phyloP scores from a whole-genome alignment of 2,888 invertebrate genomes.

The Pasiphila rectangulata region DNA sequence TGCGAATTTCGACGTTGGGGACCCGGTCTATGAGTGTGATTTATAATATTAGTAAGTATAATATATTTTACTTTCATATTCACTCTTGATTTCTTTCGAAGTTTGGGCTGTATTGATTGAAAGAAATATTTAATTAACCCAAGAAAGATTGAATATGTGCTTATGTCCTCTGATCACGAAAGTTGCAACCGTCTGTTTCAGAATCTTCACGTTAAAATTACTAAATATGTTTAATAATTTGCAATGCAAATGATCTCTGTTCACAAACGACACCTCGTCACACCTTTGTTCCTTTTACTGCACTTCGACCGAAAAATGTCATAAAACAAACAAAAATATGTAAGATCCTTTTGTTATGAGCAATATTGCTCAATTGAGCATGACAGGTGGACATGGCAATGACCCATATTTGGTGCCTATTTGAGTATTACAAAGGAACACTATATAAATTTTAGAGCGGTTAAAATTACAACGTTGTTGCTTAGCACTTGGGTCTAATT shows the following conservation, averaged over 20 bases:
- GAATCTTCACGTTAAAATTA: constrained; percentile 3
- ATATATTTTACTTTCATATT: too few relatives aligned
- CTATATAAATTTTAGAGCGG: neutral
- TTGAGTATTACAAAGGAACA: neutral
- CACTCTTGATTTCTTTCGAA: too few relatives aligned
- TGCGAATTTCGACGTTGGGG: too few relatives aligned
- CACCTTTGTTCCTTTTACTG: constrained; percentile 7
- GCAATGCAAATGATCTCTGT: constrained; percentile 1
- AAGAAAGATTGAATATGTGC: too few relatives aligned
- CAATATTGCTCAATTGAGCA: neutral
- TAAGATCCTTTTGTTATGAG: constrained; percentile 5
- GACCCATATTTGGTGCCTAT: constrained; percentile 2
- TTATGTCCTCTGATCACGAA: too few relatives aligned
- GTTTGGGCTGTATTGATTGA: too few relatives aligned
- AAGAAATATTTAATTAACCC: too few relatives aligned
- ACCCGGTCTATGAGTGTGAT: too few relatives aligned
- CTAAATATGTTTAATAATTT: constrained; percentile 5
- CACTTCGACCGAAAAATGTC: constrained; percentile 18
- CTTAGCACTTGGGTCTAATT: neutral
- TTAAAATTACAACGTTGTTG: neutral
- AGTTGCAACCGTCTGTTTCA: too few relatives aligned
- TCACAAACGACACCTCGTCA: neutral
- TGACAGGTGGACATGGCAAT: constrained; percentile 9
- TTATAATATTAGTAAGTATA: too few relatives aligned
- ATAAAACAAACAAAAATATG: constrained; percentile 14